These are phyloP conservation scores for Mus spretus DNA, from an alignment of 2,797 vertebrate species.

Conservation along the genomic window DNA sequence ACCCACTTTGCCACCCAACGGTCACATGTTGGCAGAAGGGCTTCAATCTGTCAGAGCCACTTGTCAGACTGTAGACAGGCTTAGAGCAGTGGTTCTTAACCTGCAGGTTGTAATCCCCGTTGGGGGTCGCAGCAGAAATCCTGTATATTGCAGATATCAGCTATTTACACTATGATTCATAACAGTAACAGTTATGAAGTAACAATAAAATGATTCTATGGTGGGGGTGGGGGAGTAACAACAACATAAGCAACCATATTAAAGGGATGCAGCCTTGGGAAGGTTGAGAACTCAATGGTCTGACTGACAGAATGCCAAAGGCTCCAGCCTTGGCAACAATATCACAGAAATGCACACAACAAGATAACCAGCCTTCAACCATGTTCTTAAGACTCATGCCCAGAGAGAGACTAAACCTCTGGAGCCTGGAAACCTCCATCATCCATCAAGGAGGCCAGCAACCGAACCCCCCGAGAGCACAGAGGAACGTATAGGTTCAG, in stretches of 20 bases:
- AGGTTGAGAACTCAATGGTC: not conserved
- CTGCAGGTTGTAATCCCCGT: too few relatives aligned
- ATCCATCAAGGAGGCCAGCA: not conserved
- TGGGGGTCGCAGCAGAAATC: not conserved
- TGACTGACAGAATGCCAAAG: not conserved
- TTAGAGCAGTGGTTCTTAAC: not conserved
- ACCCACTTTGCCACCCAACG: rapidly evolving
- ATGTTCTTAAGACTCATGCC: not conserved
- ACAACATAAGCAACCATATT: not conserved
- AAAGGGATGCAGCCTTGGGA: too few relatives aligned
- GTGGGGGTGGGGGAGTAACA: not conserved
- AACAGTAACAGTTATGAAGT: not conserved
- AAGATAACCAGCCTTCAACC: not conserved
- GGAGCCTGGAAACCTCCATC: not conserved
- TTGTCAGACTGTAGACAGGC: not conserved
- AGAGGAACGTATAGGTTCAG: not conserved
- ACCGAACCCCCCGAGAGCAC: rapidly evolving
- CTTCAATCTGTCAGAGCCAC: not conserved
- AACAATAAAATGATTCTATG: not conserved
- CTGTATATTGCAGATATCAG: too few relatives aligned
- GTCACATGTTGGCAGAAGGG: not conserved
- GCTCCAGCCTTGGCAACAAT: not conserved
- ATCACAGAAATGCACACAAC: not conserved
- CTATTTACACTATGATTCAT: not conserved
- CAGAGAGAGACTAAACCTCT: not conserved